Evolutionary conservation across 2,888 invertebrate genomes (phyloP).

Genomic region (Cyrtodaria siliqua): DNA sequence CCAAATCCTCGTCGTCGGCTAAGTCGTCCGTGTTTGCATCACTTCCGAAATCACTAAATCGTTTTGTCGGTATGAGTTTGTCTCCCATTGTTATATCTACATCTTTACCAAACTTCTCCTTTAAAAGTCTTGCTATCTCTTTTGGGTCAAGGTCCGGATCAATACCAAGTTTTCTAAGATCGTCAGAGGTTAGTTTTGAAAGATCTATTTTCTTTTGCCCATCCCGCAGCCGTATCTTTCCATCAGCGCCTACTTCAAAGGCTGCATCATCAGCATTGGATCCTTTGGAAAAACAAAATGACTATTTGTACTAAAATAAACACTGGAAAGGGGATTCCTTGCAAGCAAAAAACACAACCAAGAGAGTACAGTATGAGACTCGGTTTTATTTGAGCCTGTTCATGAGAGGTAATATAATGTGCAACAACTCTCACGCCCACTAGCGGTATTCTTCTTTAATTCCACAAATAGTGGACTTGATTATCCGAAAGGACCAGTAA

Average conservation of each 20-base stretch:
- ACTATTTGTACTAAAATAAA: too few relatives aligned
- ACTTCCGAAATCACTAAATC: conserved; percentile 81
- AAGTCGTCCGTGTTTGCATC: conserved; percentile 83
- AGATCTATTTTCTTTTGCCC: conserved; percentile 85
- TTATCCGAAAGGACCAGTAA: too few relatives aligned
- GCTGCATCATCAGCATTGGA: conserved; percentile 60
- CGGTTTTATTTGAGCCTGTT: too few relatives aligned
- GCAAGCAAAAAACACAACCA: too few relatives aligned
- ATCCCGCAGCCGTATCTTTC: conserved; percentile 80
- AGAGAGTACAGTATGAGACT: too few relatives aligned
- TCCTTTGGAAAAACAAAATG: too few relatives aligned
- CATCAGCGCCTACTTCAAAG: conserved; percentile 76
- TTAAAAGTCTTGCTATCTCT: conserved; percentile 83
- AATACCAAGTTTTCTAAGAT: conserved; percentile 83
- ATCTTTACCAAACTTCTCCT: conserved; percentile 84
- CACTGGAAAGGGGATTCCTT: too few relatives aligned
- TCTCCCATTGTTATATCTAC: conserved; percentile 78
- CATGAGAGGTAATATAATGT: too few relatives aligned
- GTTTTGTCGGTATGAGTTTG: conserved; percentile 79
- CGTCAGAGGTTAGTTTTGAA: conserved; percentile 82
- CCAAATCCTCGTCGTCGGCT: conserved; percentile 84
- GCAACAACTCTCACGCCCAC: too few relatives aligned
- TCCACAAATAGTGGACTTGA: too few relatives aligned
- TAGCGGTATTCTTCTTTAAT: too few relatives aligned
- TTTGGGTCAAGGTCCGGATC: conserved; percentile 83